Percentiles rank a stretch among this genome's conserved stretches.
phyloP scores from a whole-genome alignment of 2,888 invertebrate genomes.

The Hartigia nigra region DNA sequence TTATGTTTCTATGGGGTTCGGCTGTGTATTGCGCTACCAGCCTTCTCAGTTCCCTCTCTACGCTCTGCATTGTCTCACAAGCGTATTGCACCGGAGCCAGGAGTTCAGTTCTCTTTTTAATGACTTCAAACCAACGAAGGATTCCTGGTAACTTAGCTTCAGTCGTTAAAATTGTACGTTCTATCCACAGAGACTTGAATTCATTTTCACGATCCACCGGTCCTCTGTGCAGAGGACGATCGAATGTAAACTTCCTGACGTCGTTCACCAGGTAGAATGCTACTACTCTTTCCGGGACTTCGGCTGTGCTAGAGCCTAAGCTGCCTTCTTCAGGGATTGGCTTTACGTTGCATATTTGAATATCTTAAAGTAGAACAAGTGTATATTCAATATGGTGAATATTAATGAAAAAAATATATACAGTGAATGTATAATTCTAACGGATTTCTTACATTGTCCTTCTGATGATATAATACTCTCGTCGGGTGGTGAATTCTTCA shows the following conservation, averaged over 20 bases:
- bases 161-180: slow-evolving; percentile 87
- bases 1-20: slow-evolving; percentile 85
- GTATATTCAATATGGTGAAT: not conserved
- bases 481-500: slow-evolving; percentile 91
- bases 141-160: slow-evolving; percentile 90
- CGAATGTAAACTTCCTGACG: slow-evolving; percentile 90
- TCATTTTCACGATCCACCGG: slow-evolving; percentile 94
- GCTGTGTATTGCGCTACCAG: slow-evolving; percentile 83
- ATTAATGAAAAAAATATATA: not conserved
- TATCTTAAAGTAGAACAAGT: slow-evolving; percentile 70
- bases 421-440: not conserved
- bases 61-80: slow-evolving; percentile 93
- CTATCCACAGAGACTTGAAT: slow-evolving; percentile 96
- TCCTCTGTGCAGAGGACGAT: slow-evolving; percentile 89
- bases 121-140: slow-evolving; percentile 95
- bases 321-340: slow-evolving; percentile 81
- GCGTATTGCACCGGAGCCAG: slow-evolving; percentile 89
- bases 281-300: slow-evolving; percentile 87
- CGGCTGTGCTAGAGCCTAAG: slow-evolving; percentile 69
- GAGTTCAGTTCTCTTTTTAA: slow-evolving; percentile 78
- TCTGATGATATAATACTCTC: slow-evolving; percentile 87
- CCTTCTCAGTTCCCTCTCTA: slow-evolving; percentile 86
- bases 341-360: slow-evolving; percentile 94
- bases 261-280: slow-evolving; percentile 93
- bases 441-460: slow-evolving; percentile 77